Evolutionary conservation across 2,797 vertebrate genomes (phyloP), one percentile per base, ranked within the genome.

Genomic region (Danio kyathit): DNA sequence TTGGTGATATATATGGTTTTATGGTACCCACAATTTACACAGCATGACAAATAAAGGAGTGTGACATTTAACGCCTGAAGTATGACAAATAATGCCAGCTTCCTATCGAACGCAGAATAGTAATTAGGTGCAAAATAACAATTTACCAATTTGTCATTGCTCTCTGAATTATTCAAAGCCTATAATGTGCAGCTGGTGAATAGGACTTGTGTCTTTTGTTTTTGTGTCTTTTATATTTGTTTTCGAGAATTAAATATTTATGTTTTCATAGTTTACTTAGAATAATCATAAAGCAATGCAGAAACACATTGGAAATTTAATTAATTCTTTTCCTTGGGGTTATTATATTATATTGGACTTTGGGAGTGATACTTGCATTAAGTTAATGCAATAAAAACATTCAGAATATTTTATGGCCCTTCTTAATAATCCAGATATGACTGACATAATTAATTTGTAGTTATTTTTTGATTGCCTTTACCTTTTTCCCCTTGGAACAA

Each of bases 221-320:
- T 29, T 29, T 29, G 29, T 29, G 29, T 29, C 29, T 29, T 44
- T 21, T 76, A 49, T 44, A 17, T n/a, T 52, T 49, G 8, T 21
- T 61, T 9, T n/a, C 4, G n/a, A 51, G 29, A 52, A 77, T 77
- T 46, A 46, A 67, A 46, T 67, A 77, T 77, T 59, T 17, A 77
- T 69, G 21, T 12, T 48, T 40, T 13, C 43, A 49, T 40, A 59
- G 6, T 56, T 54, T 54, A 52, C 21, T 4, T 29, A 0, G 8
- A 40, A 41, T 64, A 7, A 64, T 43, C 6, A 0, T 44, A 21
- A 54, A 21, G 5, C 44, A 61, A 14, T 38, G 9, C 7, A 41
- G 21, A 64, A 52, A 56, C 74, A 40, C 52, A 41, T 59, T 52
- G 59, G 16, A 29, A 16, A 29, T 56, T 44, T 6, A 17, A 19